phyloP scores from a whole-genome alignment of 2,113 vertebrate genomes.

The Panthera tigris region DNA sequence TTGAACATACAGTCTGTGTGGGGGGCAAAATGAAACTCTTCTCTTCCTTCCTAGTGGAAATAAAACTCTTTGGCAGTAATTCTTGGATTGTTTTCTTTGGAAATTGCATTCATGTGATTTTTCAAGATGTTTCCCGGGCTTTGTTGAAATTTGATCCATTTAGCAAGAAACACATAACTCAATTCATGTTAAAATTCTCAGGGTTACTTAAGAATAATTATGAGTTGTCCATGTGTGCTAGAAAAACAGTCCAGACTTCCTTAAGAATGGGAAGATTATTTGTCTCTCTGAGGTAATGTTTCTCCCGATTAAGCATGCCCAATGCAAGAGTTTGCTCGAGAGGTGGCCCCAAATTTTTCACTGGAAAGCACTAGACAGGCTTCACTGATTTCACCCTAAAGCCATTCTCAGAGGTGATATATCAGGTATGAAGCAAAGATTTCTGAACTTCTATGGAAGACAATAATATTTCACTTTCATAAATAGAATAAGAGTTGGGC shows the following conservation, averaged over 20 bases:
- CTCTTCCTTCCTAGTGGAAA: conserved; percentile 90
- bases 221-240: conserved; percentile 87
- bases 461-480: conserved; percentile 5
- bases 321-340: background rate
- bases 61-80: conserved; percentile 89
- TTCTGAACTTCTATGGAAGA: conserved; percentile 37
- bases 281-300: conserved; percentile 75
- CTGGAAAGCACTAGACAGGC: conserved; percentile 12
- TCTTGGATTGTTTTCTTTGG: conserved; percentile 91
- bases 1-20: conserved; percentile 85
- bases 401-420: conserved; percentile 37
- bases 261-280: conserved; percentile 80
- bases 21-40: conserved; percentile 85
- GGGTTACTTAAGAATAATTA: conserved; percentile 88
- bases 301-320: conserved; percentile 20
- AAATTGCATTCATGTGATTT: conserved; percentile 90
- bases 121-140: conserved; percentile 90
- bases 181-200: conserved; percentile 88
- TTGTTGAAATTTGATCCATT: conserved; percentile 89
- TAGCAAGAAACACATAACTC: conserved; percentile 90
- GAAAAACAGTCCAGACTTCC: conserved; percentile 79
- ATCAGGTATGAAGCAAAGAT: background rate
- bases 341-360: conserved; percentile 18
- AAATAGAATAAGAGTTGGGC: background rate
- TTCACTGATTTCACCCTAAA: background rate